Evolutionary conservation across 1,140 invertebrate genomes (phyloP), one percentile per base, ranked within the genome.

Genomic region (Heliconius nattereri): DNA sequence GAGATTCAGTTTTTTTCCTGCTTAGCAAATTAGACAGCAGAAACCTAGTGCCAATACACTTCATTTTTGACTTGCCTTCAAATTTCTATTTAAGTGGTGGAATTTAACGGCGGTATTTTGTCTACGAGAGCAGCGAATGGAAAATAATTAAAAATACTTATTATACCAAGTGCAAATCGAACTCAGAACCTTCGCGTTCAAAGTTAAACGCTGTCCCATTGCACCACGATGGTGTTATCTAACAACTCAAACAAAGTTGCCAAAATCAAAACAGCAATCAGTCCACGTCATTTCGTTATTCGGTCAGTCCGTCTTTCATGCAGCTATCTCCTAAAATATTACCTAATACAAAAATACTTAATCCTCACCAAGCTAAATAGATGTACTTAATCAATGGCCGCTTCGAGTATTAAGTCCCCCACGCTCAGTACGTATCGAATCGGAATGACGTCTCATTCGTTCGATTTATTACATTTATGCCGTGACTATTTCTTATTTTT

Each of bases 361-460:
- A 92, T 92, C 90, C 89, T 81, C 81, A 81, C 82, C 82, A 83
- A 89, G 86, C 88, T 89, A 92, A 93, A 92, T 92, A 90, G 88
- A 85, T 87, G 86, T 89, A 92, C 89, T 94, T 91, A 92, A 93
- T 94, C 91, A 92, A 92, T 88, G 85, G 83, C 83, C 84, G 83
- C 86, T 89, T 87, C 83, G 82, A 88, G 83, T 87, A 89, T 89
- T 87, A 87, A 89, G 85, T 88, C 87, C 90, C 89, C 89, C 90
- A 84, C 87, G 87, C 85, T 84, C 87, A 83, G 87, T 85, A 87
- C 92, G 92, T 92, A 89, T 91, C 92, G 91, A 94, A 94, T 94
- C 87, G 87, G 84, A 83, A 88, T 91, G 92, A 94, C 91, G 91
- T 92, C 92, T 94, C 92, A 93, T 93, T 93, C 91, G 81, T 91